phyloP scores from a whole-genome alignment of 2,797 vertebrate species.

The Chromis chromis region DNA sequence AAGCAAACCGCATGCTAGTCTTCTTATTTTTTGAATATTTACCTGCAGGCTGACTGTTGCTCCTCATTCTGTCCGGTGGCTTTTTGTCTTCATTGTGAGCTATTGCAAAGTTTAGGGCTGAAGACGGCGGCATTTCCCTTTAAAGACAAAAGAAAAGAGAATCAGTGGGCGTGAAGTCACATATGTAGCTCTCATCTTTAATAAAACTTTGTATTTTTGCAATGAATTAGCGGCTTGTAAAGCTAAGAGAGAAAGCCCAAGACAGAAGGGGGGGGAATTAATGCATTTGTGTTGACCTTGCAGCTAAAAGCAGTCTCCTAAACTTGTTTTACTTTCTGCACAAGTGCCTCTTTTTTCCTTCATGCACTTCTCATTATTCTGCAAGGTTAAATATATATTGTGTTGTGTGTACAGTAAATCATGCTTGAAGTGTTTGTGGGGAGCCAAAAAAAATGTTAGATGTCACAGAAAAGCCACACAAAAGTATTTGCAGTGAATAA shows the following conservation, averaged over 20 bases:
- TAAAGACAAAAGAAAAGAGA: conserved; percentile 54
- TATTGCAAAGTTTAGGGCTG: conserved; percentile 37
- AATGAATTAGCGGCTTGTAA: conserved; percentile 24
- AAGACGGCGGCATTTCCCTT: conserved; percentile 51
- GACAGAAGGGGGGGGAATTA: not conserved
- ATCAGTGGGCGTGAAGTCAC: conserved; percentile 42
- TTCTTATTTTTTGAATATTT: conserved; percentile 41
- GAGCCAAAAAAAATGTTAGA: conserved; percentile 10
- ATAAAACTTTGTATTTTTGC: conserved; percentile 7
- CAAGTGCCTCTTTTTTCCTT: conserved; percentile 34
- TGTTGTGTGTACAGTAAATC: conserved; percentile 20
- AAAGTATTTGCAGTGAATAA: conserved; percentile 1
- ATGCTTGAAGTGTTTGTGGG: conserved; percentile 28
- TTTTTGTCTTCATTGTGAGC: conserved; percentile 36
- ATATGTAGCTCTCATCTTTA: conserved; percentile 14
- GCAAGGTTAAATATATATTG: conserved; percentile 43
- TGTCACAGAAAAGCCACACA: conserved; percentile 6
- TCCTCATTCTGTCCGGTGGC: conserved; percentile 46
- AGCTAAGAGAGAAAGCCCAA: conserved; percentile 12
- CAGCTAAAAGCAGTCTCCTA: conserved; percentile 34
- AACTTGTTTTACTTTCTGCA: conserved; percentile 26
- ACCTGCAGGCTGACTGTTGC: conserved; percentile 60
- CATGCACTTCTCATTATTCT: conserved; percentile 39
- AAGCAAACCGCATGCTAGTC: conserved; percentile 13
- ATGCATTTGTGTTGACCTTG: conserved; percentile 56